Conservation (phyloP, 2,113 vertebrate species). For the Phaethon lepturus region DNA sequence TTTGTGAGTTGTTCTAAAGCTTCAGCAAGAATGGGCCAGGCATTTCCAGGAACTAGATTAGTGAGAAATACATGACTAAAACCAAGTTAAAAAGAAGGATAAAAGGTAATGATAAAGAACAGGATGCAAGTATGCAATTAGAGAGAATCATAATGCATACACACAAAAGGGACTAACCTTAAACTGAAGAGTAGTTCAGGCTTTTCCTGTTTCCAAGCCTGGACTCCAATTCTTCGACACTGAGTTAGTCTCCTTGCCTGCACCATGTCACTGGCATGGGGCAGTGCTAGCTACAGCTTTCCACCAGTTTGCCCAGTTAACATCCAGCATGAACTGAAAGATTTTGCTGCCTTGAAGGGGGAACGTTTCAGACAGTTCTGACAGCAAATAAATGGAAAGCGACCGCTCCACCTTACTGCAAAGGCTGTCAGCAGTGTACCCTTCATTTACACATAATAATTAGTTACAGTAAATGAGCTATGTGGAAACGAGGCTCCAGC, state of each 20-base stretch:
- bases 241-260: not conserved
- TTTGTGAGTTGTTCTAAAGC: not conserved
- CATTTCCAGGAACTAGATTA: not conserved
- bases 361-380: not conserved
- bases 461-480: constrained; percentile 31
- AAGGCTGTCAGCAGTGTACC: not conserved
- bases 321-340: not conserved
- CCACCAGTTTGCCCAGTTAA: not conserved
- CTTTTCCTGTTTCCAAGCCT: not conserved
- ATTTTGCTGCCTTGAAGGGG: not conserved
- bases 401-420: not conserved
- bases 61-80: not conserved
- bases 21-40: not conserved
- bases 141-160: not conserved
- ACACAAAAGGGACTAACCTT: not conserved
- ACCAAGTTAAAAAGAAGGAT: not conserved
- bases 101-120: not conserved
- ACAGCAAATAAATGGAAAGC: constrained; percentile 4
- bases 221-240: not conserved
- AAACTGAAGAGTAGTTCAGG: not conserved
- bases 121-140: not conserved
- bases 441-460: not conserved
- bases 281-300: not conserved
- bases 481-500: constrained; percentile 17
- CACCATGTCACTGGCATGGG: not conserved